Conservation (phyloP, 2,797 vertebrate genomes). For the Bovichtus variegatus region DNA sequence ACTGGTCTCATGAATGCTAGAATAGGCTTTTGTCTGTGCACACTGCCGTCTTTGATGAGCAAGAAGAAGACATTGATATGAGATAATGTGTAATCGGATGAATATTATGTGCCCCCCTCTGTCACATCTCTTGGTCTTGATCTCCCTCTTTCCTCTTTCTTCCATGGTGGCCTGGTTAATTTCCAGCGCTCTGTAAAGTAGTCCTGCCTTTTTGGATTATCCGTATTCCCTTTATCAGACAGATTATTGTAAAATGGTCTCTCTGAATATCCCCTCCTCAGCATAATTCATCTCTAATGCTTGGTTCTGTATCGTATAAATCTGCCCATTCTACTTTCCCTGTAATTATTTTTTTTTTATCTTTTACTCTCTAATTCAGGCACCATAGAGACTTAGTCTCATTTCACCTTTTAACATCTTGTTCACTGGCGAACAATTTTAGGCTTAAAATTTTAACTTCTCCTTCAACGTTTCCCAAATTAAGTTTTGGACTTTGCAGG, state of each 20-base stretch:
- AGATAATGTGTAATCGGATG: constrained; percentile 51
- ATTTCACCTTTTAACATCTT: constrained; percentile 35
- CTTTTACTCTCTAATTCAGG: constrained; percentile 24
- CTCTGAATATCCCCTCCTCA: constrained; percentile 48
- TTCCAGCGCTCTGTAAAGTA: constrained; percentile 29
- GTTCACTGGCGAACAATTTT: constrained; percentile 11
- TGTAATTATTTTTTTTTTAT: constrained; percentile 38
- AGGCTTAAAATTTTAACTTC: constrained; percentile 20
- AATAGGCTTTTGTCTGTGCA: neutral
- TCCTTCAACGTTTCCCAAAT: neutral
- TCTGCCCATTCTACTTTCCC: constrained; percentile 10
- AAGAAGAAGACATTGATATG: constrained; percentile 37
- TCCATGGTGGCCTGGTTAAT: constrained; percentile 52
- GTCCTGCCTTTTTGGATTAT: constrained; percentile 58
- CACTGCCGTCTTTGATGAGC: constrained; percentile 8
- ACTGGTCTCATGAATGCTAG: neutral
- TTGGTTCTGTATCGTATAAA: constrained; percentile 31
- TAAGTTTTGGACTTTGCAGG: neutral
- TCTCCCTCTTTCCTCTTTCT: constrained; percentile 20
- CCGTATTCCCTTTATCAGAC: constrained; percentile 55
- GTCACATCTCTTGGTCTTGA: constrained; percentile 15
- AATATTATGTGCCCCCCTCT: constrained; percentile 23
- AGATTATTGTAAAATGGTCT: constrained; percentile 65
- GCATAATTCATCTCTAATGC: constrained; percentile 40
- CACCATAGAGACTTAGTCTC: constrained; percentile 13